phyloP scores from a whole-genome alignment of 1,140 invertebrate genomes.

The Augochlora pura region DNA sequence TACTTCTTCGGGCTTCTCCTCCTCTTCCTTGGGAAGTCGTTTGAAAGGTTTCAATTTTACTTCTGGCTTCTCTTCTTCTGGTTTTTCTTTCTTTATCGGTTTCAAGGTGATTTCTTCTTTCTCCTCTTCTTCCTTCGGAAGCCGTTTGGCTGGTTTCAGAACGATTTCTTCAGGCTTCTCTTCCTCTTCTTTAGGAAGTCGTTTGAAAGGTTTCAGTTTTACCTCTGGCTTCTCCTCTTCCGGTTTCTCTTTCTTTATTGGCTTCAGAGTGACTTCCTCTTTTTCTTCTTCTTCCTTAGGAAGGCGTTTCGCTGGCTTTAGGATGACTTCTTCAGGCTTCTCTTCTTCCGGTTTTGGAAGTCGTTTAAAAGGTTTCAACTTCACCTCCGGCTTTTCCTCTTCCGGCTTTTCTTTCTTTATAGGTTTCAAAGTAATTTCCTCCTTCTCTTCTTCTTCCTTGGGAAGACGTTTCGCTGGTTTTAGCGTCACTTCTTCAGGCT shows the following conservation, averaged over 20 bases:
- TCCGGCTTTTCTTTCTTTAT: slow-evolving; percentile 19
- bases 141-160: slow-evolving; percentile 76
- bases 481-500: slow-evolving; percentile 54
- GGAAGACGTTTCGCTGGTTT: slow-evolving; percentile 35
- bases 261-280: slow-evolving; percentile 33
- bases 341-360: slow-evolving; percentile 21
- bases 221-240: slow-evolving; percentile 47
- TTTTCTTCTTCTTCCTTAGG: slow-evolving; percentile 57
- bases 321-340: slow-evolving; percentile 53
- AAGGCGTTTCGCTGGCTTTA: slow-evolving; percentile 66
- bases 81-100: slow-evolving; percentile 69
- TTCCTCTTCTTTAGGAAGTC: slow-evolving; percentile 42
- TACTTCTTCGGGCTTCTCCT: slow-evolving; percentile 56
- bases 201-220: slow-evolving; percentile 28
- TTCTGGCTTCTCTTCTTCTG: slow-evolving; percentile 50
- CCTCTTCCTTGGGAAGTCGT: slow-evolving; percentile 65
- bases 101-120: slow-evolving; percentile 60
- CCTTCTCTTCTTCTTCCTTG: slow-evolving; percentile 39
- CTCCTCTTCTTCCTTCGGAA: slow-evolving; percentile 61
- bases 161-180: slow-evolving; percentile 71
- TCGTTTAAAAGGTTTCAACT: slow-evolving; percentile 25
- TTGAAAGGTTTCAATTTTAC: slow-evolving; percentile 50
- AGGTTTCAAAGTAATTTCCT: slow-evolving; percentile 60
- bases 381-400: slow-evolving; percentile 18
- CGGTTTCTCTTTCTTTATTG: slow-evolving; percentile 30